phyloP scores from a whole-genome alignment of 2,797 vertebrate genomes.

The Huso huso region DNA sequence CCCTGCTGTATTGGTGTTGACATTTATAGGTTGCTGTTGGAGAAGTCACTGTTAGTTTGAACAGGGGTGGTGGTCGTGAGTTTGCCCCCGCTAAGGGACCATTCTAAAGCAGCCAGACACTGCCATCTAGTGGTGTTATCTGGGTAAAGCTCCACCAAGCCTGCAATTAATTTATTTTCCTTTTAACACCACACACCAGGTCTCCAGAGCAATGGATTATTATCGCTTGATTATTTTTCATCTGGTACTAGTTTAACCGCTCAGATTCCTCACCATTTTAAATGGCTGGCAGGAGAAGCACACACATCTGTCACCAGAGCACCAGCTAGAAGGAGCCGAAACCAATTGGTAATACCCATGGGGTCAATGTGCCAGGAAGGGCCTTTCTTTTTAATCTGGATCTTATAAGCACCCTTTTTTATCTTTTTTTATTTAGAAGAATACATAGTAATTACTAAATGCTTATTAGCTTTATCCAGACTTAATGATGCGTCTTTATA shows the following conservation, averaged over 20 bases:
- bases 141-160: constrained; percentile 17
- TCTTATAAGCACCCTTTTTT: not conserved
- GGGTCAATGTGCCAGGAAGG: not conserved
- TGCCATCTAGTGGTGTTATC: constrained; percentile 57
- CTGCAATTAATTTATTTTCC: not conserved
- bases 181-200: constrained; percentile 1
- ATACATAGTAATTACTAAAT: not conserved
- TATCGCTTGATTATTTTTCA: constrained; percentile 15
- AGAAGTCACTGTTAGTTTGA: constrained; percentile 76
- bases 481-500: not conserved
- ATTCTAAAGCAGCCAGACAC: constrained; percentile 52
- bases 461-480: not conserved
- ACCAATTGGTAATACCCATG: constrained; percentile 4
- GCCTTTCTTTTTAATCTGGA: not conserved
- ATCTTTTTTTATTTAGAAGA: not conserved
- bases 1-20: constrained; percentile 92
- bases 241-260: constrained; percentile 4
- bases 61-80: constrained; percentile 52
- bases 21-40: constrained; percentile 94
- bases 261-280: not conserved
- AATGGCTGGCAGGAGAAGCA: not conserved
- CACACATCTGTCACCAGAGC: not conserved
- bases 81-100: constrained; percentile 50
- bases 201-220: constrained; percentile 13
- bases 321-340: not conserved